A percentile compares a stretch with the other conserved stretches of the same genome.
These are phyloP conservation scores for Acropternis orthonyx DNA, from an alignment of 2,797 vertebrate species.

Conservation along the genomic window DNA sequence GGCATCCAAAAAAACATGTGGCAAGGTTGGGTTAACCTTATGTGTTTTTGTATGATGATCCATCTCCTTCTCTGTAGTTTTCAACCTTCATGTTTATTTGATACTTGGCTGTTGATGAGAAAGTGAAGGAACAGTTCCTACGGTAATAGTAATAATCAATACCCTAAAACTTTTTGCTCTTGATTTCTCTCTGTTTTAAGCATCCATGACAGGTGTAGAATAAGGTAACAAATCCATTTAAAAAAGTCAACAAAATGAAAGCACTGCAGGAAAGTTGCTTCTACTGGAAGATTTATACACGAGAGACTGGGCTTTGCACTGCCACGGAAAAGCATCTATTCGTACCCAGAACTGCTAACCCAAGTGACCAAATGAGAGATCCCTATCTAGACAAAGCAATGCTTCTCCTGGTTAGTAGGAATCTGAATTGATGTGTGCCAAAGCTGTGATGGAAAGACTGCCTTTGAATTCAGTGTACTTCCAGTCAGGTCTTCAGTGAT, in stretches of 20 bases:
- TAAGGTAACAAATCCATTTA: not conserved
- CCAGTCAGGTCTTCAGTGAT: not conserved
- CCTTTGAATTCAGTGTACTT: not conserved
- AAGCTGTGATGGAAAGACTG: not conserved
- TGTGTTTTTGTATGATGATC: not conserved
- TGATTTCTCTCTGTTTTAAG: not conserved
- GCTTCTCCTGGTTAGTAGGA: not conserved
- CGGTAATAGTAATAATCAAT: not conserved
- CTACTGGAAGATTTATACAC: not conserved
- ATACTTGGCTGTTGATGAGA: not conserved
- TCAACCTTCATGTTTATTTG: not conserved
- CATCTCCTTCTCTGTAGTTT: not conserved
- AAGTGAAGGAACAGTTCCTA: not conserved
- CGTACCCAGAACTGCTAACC: not conserved
- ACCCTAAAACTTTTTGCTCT: not conserved
- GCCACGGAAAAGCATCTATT: not conserved
- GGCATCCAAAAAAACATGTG: not conserved
- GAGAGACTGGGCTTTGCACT: not conserved
- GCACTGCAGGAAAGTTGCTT: not conserved
- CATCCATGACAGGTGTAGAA: not conserved
- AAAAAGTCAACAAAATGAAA: not conserved
- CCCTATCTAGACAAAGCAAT: not conserved
- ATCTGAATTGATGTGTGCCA: fast-evolving
- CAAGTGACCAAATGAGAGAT: not conserved
- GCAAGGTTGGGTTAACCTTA: not conserved